Conservation (phyloP, 2,888 invertebrate species). For the Augiades crinisus region DNA sequence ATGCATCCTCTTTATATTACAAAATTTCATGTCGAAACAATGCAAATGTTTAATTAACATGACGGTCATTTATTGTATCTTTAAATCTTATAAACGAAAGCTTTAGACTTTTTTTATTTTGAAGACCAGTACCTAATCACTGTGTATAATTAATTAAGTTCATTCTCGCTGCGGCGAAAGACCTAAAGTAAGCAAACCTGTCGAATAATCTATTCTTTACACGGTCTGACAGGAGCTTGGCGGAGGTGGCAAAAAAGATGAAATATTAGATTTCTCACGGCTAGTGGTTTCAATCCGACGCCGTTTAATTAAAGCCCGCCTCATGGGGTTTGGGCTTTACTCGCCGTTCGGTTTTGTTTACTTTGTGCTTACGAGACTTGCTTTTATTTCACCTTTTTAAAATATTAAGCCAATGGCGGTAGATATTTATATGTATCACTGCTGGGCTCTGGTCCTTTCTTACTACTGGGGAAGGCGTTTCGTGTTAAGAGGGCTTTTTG, state of each 20-base stretch:
- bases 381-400: slow-evolving; percentile 1
- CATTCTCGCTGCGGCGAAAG: neutral
- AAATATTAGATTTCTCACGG: slow-evolving; percentile 60
- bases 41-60: too few species aligned
- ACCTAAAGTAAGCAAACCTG: slow-evolving; percentile 12
- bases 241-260: slow-evolving; percentile 46
- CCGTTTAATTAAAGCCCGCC: slow-evolving; percentile 68
- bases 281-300: slow-evolving; percentile 64
- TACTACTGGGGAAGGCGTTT: too few species aligned
- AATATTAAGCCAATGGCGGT: too few species aligned
- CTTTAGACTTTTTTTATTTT: too few species aligned
- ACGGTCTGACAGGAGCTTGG: slow-evolving; percentile 28
- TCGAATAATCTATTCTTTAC: slow-evolving; percentile 42
- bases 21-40: too few species aligned
- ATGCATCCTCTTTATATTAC: too few species aligned
- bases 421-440: too few species aligned
- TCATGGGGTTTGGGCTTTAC: slow-evolving; percentile 45
- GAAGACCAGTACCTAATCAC: too few species aligned
- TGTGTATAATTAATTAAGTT: neutral
- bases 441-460: neutral
- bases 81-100: too few species aligned
- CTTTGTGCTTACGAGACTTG: slow-evolving; percentile 9
- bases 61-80: too few species aligned
- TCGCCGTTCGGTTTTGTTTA: slow-evolving; percentile 44
- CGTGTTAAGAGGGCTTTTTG: too few species aligned